A percentile compares a stretch with the other conserved stretches of the same genome.
phyloP scores from a whole-genome alignment of 2,888 invertebrate genomes.

The Rapana venosa region DNA sequence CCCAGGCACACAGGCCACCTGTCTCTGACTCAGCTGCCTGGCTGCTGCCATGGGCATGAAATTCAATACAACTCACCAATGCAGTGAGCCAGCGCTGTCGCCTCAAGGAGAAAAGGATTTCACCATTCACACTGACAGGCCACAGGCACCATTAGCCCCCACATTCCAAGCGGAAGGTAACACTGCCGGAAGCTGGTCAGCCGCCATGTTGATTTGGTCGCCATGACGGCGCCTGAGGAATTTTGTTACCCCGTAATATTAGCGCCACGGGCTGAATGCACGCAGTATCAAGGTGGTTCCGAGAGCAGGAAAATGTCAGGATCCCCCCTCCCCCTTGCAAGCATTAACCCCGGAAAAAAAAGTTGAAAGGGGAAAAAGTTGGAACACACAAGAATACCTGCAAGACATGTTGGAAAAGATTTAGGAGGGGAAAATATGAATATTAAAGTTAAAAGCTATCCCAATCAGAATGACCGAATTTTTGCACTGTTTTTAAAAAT shows the following conservation, averaged over 20 bases:
- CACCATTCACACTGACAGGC: conserved; percentile 31
- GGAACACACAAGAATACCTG: conserved; percentile 28
- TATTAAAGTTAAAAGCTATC: too few species aligned
- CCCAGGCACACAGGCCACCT: too few species aligned
- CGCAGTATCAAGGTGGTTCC: conserved; percentile 25
- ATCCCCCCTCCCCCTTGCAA: conserved; percentile 16
- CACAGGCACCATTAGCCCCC: background rate
- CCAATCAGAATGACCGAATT: background rate
- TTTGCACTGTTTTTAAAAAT: background rate
- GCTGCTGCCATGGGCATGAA: too few species aligned
- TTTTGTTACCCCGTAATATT: conserved; percentile 34
- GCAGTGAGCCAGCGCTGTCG: background rate
- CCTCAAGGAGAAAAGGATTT: background rate
- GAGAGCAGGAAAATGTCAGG: conserved; percentile 38
- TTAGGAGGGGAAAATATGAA: background rate
- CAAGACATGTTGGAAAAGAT: background rate
- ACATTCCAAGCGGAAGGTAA: background rate
- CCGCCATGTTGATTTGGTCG: conserved; percentile 36
- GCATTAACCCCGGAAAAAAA: background rate
- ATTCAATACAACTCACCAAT: too few species aligned
- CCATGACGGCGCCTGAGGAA: conserved; percentile 24
- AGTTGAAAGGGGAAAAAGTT: conserved; percentile 23
- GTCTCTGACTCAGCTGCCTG: too few species aligned
- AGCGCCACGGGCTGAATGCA: conserved; percentile 34
- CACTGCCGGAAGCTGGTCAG: conserved; percentile 21